Percentiles rank a stretch among this genome's conserved stretches.
phyloP scores from a whole-genome alignment of 1,140 invertebrate genomes.

The fruit fly (Drosophila melanogaster) region Release_6_plus_ISO1_MT NT_033777.3:29172001-29172500 shows the following conservation, averaged over 20 bases:
- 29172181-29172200: constrained; percentile 6
- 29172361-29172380: constrained; percentile 45
- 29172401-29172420: constrained; percentile 37
- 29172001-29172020: constrained; percentile 78
- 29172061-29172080: constrained; percentile 48
- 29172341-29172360: constrained; percentile 79
- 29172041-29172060: constrained; percentile 60
- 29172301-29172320: constrained; percentile 80
- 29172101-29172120: constrained; percentile 81
- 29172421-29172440: constrained; percentile 38
- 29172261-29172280: constrained; percentile 39
- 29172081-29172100: constrained; percentile 57
- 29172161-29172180: constrained; percentile 42
- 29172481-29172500: constrained; percentile 82
- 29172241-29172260: constrained; percentile 47
- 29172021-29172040: constrained; percentile 84
- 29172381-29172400: constrained; percentile 59
- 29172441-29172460: neutral
- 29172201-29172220: constrained; percentile 15
- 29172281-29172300: constrained; percentile 62
- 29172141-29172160: constrained; percentile 82
- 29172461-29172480: constrained; percentile 58
- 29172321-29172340: constrained; percentile 84
- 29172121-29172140: constrained; percentile 66
- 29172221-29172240: constrained; percentile 49